Evolutionary conservation across 1,140 invertebrate genomes (phyloP), one percentile per base, ranked within the genome.

Genomic region (Drusus annulatus): DNA sequence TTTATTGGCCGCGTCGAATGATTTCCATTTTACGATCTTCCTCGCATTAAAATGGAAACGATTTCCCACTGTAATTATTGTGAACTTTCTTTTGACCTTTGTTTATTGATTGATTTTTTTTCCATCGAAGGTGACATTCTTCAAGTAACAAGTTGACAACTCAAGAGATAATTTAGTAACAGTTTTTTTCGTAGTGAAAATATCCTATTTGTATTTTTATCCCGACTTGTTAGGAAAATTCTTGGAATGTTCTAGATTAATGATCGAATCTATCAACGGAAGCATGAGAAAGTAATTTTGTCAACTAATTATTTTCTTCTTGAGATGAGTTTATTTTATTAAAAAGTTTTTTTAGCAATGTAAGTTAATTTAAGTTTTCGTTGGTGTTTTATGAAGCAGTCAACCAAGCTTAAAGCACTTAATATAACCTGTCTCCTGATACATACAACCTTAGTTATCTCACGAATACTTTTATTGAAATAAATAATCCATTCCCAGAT

Each of bases 161-260:
- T 17, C 10, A 56, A 56, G 17, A 0, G 10, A 17, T 56, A 56
- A 16, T 56, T 56, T 56, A n/a, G 2, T 56, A 17, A 56, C 16
- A 56, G 16, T 17, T 21, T 17, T 63, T 25, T 63, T 63, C 15
- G 2, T 62, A 10, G 2, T 2, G 25, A 63, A 63, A 31, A 63
- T 63, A 36, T 63, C 62, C 62, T 31, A 63, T 63, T 63, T 63
- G 25, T 63, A 63, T 21, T 0, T 63, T n/a, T 15, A 63, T 25
- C 7, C 15, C 62, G 31, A 28, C 31, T 21, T 63, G 62, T 31
- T 63, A 3, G 5, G 21, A 1, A 63, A 63, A 21, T 63, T 31
- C 25, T 10, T 31, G 25, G 21, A 31, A 25, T 28, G 25, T 56
- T 21, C 19, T 56, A 17, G 54, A 56, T n/a, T 56, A 56, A 56